Evolutionary conservation across 2,888 invertebrate genomes (phyloP), one percentile per base, ranked within the genome.

Genomic region (Graphium colonna): DNA sequence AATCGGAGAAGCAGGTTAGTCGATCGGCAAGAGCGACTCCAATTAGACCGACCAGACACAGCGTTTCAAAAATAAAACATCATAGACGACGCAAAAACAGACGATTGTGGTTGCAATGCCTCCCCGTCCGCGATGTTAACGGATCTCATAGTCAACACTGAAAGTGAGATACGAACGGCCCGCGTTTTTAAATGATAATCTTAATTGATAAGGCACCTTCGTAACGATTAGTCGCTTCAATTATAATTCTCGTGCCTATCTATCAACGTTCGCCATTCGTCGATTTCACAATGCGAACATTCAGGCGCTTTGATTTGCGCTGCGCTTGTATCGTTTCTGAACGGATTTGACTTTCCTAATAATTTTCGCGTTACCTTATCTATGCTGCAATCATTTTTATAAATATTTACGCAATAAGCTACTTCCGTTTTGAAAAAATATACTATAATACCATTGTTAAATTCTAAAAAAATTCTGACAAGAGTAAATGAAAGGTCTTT

Each of bases 171-270:
- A 79, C 72, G 73, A 79, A 73, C 65, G 73, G 64, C 71, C 36
- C 67, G 71, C 75, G 79, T 81, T 87, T 83, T 81, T 83, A 87
- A 82, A 72, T 71, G 83, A 83, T 84, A 82, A 85, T 87, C 84
- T 78, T 76, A 75, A 68, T 75, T 79, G 88, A 87, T 87, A 87
- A 87, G 78, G 67, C 64, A 62, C 60, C 66, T 68, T 71, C 69
- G 59, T 62, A 71, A 66, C 68, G 79, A 86, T 86, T 86, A 84
- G 68, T 73, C 69, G 69, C 74, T 77, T 70, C 72, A 75, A 74
- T 76, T 75, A 76, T 46, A 36, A 50, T 54, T 50, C 40, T 50
- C 65, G 65, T 61, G 55, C 47, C 46, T 55, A 55, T 48, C 31
- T 31, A 31, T 31, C 9, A 1, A 36, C 12, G 41, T 54, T 50